A percentile compares a stretch with the other conserved stretches of the same genome.
These are phyloP conservation scores for Perca schrenkii DNA, from an alignment of 2,113 vertebrate genomes.

Conservation along the genomic window DNA sequence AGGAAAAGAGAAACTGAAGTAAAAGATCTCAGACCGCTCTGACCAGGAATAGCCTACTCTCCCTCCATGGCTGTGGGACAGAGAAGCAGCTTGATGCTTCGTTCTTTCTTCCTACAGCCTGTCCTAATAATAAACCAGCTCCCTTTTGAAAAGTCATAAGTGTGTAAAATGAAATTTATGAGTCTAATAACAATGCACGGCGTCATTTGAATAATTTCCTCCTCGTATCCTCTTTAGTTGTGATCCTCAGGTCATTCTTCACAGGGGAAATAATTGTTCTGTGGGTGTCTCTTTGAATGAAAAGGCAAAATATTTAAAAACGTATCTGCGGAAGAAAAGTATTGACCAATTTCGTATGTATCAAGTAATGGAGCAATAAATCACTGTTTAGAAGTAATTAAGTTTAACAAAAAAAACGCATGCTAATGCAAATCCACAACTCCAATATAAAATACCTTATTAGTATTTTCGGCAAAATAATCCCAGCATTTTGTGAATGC, in stretches of 20 bases:
- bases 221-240: constrained; percentile 14
- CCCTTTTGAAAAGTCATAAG: constrained; percentile 40
- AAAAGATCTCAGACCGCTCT: not conserved
- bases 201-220: constrained; percentile 61
- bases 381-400: not conserved
- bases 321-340: not conserved
- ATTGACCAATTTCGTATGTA: not conserved
- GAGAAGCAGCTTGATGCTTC: constrained; percentile 23
- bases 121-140: constrained; percentile 46
- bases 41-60: not conserved
- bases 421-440: not conserved
- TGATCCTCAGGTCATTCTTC: constrained; percentile 30
- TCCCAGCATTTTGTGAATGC: not conserved
- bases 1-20: not conserved
- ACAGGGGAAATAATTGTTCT: constrained; percentile 26
- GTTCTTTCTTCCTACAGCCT: constrained; percentile 24
- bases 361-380: constrained; percentile 2
- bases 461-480: not conserved
- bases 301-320: constrained; percentile 12
- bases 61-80: not conserved
- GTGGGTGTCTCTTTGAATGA: constrained; percentile 15
- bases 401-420: not conserved
- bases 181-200: constrained; percentile 54
- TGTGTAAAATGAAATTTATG: constrained; percentile 59
- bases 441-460: not conserved